Evolutionary conservation across 2,888 invertebrate genomes (phyloP).

Genomic region (Eupsilia transversa): DNA sequence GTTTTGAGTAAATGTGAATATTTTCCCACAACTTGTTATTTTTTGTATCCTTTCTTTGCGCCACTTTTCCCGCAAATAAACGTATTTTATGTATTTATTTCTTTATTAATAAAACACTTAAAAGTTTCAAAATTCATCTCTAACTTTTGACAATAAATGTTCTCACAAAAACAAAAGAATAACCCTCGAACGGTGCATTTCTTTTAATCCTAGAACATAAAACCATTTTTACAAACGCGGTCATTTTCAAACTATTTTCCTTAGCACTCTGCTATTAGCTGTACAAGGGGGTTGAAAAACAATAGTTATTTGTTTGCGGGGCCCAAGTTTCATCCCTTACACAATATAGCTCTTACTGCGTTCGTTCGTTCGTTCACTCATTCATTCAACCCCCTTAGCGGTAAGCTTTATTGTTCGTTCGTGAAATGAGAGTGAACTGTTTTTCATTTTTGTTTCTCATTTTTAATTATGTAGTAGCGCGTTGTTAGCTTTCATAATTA

Average conservation of each 20-base stretch:
- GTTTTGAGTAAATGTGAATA: no score
- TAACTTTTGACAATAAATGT: background rate
- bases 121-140: slow-evolving; percentile 8
- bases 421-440: slow-evolving; percentile 51
- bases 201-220: slow-evolving; percentile 41
- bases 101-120: slow-evolving; percentile 9
- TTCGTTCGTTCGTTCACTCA: slow-evolving; percentile 72
- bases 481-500: slow-evolving; percentile 7
- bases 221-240: slow-evolving; percentile 43
- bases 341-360: slow-evolving; percentile 81
- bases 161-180: slow-evolving; percentile 7
- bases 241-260: slow-evolving; percentile 66
- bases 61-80: no score
- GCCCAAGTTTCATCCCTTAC: slow-evolving; percentile 83
- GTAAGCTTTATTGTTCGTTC: slow-evolving; percentile 59
- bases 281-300: slow-evolving; percentile 74
- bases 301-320: slow-evolving; percentile 80
- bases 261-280: slow-evolving; percentile 64
- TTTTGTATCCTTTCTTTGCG: no score
- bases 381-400: slow-evolving; percentile 75
- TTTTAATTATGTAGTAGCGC: slow-evolving; percentile 30
- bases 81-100: no score
- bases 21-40: no score
- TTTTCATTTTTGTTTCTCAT: slow-evolving; percentile 31
- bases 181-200: slow-evolving; percentile 16